A percentile compares a stretch with the other conserved stretches of the same genome.
phyloP scores from a whole-genome alignment of 2,888 invertebrate species.

The Lasioglossum oenotherae region DNA sequence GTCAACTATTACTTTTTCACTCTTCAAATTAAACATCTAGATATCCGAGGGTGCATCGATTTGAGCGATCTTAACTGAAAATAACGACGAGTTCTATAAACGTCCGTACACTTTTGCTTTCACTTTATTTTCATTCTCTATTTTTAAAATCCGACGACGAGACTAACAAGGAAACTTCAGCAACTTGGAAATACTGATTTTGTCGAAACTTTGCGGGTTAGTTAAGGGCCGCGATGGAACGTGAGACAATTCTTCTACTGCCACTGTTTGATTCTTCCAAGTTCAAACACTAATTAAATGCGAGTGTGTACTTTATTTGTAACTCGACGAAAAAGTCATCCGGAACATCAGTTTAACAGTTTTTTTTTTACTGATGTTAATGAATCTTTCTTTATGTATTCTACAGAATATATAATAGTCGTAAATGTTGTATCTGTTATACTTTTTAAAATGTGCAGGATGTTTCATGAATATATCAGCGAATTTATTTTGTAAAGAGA shows the following conservation, averaged over 20 bases:
- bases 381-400: not conserved
- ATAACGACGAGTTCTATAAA: not conserved
- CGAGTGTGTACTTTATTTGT: not conserved
- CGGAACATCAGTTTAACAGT: not conserved
- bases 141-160: not conserved
- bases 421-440: not conserved
- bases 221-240: not conserved
- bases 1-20: not conserved
- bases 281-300: not conserved
- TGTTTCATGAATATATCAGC: not conserved
- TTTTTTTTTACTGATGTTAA: not conserved
- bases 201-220: not conserved
- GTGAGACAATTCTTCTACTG: not conserved
- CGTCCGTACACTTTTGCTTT: not conserved
- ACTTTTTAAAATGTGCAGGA: not conserved
- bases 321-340: not conserved
- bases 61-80: not conserved
- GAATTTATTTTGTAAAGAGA: not conserved
- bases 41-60: not conserved
- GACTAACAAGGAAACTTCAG: constrained; percentile 1
- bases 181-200: not conserved
- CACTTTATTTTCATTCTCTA: not conserved
- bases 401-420: not conserved
- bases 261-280: not conserved
- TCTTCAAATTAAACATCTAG: not conserved